phyloP scores from a whole-genome alignment of 2,888 invertebrate species.

The Pristionchus maxplancki region DNA sequence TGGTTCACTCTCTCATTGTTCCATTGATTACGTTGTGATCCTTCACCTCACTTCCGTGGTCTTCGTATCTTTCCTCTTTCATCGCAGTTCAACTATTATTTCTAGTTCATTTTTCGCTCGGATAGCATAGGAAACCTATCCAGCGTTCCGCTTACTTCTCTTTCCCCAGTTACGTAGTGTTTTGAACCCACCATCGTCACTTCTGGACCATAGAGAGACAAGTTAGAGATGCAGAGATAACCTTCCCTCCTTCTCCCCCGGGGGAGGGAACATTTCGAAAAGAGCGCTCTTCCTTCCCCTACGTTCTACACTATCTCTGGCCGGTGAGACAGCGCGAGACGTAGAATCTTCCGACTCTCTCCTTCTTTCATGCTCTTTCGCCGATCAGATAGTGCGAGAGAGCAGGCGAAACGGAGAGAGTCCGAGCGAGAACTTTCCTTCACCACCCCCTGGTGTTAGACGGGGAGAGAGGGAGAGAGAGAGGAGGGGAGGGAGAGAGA shows the following conservation, averaged over 20 bases:
- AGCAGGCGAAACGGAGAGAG: not conserved
- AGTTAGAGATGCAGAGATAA: not conserved
- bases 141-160: too few species aligned
- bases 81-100: too few species aligned
- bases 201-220: not conserved
- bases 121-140: too few species aligned
- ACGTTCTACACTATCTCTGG: not conserved
- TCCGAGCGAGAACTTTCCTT: not conserved
- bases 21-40: not conserved
- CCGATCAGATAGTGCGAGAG: not conserved
- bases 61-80: too few species aligned
- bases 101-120: too few species aligned
- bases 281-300: not conserved
- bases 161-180: not conserved
- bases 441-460: not conserved
- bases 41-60: too few species aligned
- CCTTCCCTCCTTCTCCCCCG: not conserved
- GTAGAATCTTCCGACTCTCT: not conserved
- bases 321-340: not conserved
- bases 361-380: not conserved
- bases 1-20: not conserved
- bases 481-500: not conserved
- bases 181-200: not conserved
- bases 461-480: not conserved
- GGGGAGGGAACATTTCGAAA: not conserved